Evolutionary conservation across 2,888 invertebrate species (phyloP), one percentile per base, ranked within the genome.

Genomic region (Caradrina clavipalpis): DNA sequence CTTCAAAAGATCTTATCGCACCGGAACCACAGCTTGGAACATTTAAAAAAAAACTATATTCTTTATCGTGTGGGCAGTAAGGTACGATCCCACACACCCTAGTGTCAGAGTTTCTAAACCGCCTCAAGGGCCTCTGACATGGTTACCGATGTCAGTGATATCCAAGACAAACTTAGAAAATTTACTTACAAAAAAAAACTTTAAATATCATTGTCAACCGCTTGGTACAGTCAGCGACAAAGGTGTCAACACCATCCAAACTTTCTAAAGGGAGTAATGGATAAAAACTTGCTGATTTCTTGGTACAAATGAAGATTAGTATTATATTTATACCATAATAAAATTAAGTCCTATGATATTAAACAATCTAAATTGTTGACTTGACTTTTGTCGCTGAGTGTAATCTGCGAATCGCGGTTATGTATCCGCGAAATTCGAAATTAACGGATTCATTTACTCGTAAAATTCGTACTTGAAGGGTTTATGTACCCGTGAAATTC

Each of bases 241-340:
- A 56, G 45, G 0, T 42, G 19, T 69, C 13, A 17, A 17, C 35
- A n/a, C 2, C 22, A 15, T 39, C 35, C 19, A 15, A n/a, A 22
- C 1, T 55, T 39, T 39, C 39, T 13, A 39, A 39, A 39, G 39
- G 13, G 39, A 39, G 39, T 39, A 13, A 13, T 39, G 39, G 13
- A 39, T 39, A 13, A 39, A 17, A n/a, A 22, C 1, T 55, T 15
- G 7, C 10, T 17, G 17, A 22, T 15, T n/a, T 35, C 8, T 47
- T 26, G 17, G 15, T 26, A 65, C 10, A 15, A 35, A 49, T 31
- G 10, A 31, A 56, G 49, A 65, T 15, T 49, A 42, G 69, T 68
- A 69, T 68, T 68, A 56, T 42, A 69, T 68, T 68, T 49, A 8
- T 19, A 42, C 55, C 19, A 15, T 19, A 10, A 10, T 19, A 15